These are phyloP conservation scores for Leptatherina wallacei DNA, from an alignment of 2,797 vertebrate genomes.

Conservation along the genomic window DNA sequence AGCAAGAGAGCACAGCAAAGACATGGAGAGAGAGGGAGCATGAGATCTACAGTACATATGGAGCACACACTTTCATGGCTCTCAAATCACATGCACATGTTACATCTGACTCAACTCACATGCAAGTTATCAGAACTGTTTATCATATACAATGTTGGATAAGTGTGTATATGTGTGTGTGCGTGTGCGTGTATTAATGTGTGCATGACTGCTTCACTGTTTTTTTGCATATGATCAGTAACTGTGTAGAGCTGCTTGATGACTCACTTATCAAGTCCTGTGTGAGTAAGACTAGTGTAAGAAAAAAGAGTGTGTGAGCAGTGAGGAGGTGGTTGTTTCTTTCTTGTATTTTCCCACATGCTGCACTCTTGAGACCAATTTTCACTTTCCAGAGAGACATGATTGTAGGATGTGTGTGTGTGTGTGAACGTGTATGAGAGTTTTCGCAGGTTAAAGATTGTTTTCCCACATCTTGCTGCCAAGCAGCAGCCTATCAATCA, in stretches of 20 bases:
- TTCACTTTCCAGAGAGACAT: constrained; percentile 35
- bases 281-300: not conserved
- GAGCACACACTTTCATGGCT: constrained; percentile 21
- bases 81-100: constrained; percentile 29
- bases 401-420: constrained; percentile 6
- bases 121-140: constrained; percentile 14
- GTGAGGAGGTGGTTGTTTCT: constrained; percentile 9
- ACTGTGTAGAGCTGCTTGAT: constrained; percentile 31
- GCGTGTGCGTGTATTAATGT: not conserved
- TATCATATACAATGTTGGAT: constrained; percentile 1
- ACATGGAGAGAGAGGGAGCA: constrained; percentile 6
- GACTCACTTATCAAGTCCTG: constrained; percentile 10
- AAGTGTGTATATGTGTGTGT: constrained; percentile 3
- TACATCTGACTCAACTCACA: constrained; percentile 41
- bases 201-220: constrained; percentile 18
- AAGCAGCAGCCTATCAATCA: constrained; percentile 18
- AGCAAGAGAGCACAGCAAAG: not conserved
- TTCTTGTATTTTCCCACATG: constrained; percentile 15
- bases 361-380: constrained; percentile 43
- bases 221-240: constrained; percentile 17
- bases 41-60: constrained; percentile 34
- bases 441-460: not conserved
- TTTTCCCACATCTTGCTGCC: not conserved
- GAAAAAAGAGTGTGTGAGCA: constrained; percentile 14
- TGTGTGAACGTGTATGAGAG: constrained; percentile 2